Evolutionary conservation across 2,888 invertebrate species (phyloP), one percentile per base, ranked within the genome.

Genomic region (Allophyes oxyacanthae): DNA sequence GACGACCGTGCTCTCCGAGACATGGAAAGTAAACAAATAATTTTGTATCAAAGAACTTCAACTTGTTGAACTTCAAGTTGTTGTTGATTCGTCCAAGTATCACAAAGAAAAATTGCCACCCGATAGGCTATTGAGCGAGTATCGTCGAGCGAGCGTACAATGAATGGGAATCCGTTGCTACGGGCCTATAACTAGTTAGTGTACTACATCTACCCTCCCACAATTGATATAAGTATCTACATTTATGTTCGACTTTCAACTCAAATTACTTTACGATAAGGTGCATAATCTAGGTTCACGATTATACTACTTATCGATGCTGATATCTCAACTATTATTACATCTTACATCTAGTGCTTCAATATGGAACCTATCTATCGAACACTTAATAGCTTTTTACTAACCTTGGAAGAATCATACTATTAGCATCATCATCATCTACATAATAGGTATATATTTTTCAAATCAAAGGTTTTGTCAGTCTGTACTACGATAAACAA

Each of bases 61-160:
- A 13, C 20, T 15, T n/a, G n/a, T 36, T 20, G 32, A 41, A 37
- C 26, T 36, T 38, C 28, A n/a, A n/a, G n/a, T 13, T 40, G 46
- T 36, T 64, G 57, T 64, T 70, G 50, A 65, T 84, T 52, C 20
- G 8, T 46, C 41, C 33, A 51, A 46, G 15, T 45, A 36, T 10
- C 36, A 53, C 56, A 52, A 61, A 54, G 15, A 58, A 49, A 53
- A 56, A 60, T 59, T 59, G 48, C 51, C 45, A 63, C 58, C 44
- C 42, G 56, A 52, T 58, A 55, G 56, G 38, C 54, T 9, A 50
- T 55, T 41, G 52, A 38, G 26, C 14, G 45, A 45, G 43, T 48
- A 48, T 63, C 62, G 44, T 52, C 36, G 40, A 42, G n/a, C n/a
- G n/a, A n/a, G 33, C 34, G 30, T 34, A 52, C 44, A 60, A 37